Base-by-base conservation (phyloP, 2,888 invertebrate species). In the Caenorhabditis sp. region DNA sequence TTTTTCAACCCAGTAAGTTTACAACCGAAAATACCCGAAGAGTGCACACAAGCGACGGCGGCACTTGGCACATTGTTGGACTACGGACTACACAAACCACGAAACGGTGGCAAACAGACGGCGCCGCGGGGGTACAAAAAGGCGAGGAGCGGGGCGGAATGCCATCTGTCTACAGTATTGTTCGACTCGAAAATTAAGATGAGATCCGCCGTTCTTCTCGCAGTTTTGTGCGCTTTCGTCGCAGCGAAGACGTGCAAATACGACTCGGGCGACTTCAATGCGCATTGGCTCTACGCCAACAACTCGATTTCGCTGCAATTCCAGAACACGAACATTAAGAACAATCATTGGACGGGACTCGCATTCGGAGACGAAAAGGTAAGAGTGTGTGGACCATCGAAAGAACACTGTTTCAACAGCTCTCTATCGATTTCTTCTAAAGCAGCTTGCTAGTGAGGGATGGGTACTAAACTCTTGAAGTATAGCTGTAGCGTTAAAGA, bases 321-420 rank as follows among this genome's bases (percentile, higher is more conserved):
- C 65, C 59, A 53, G 59, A 73, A 73, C 37, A 63, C 46, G 39
- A 59, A 73, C 37, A 65, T 73, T 37, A 73, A 73, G 58, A 73
- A 73, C 46, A 65, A 73, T 32, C 35, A 73, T 8, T 73, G 73
- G 73, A 73, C 73, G 46, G 73, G 73, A 13, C 43, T 73, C 20
- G 73, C 53, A 7, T 73, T 73, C 37, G 73, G 73, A 53, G 63
- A 73, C 53, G 59, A 73, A 46, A 73, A 73, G 65, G 73, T 73
- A 9, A 53, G 63, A n/a, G n/a, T n/a, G n/a, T n/a, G n/a, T n/a
- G n/a, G n/a, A n/a, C n/a, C n/a, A n/a, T n/a, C n/a, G n/a, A 8
- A 8, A 6, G 32, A 32, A 32, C 9, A 8, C 32, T 8, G 7
- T 48, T 6, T 26, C 27, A 3, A 2, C 11, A 6, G 4, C 24